Base-by-base conservation (phyloP, 2,888 invertebrate genomes). In the Phorcus lineatus region DNA sequence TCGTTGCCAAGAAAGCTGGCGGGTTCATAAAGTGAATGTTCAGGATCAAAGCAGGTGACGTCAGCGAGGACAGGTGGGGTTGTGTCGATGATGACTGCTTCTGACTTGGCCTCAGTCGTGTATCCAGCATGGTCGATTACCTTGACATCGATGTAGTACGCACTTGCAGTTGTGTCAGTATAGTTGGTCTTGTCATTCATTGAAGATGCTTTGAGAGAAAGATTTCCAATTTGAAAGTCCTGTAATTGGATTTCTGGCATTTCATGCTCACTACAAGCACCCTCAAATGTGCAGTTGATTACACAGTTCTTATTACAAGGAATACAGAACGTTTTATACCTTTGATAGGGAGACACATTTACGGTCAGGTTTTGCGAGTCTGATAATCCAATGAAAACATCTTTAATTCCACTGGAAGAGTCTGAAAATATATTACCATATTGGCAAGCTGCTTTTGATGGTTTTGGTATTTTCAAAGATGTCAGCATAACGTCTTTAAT, bases 1-100 rank as follows among this genome's bases (percentile, higher is more conserved):
- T 82, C 86, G n/a, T 86, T 85, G 4, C 88, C 88, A n/a, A 85
- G 80, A 31, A 81, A 84, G 0, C 74, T n/a, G 9, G 85, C 80
- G 0, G 86, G 86, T 78, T 86, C 86, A 70, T 88, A 87, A 47
- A 80, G 76, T 22, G 84, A 85, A 55, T 86, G 82, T 0, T 82
- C 78, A 7, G 89, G 89, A 70, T 88, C 86, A 11, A 86, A 70
- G 76, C 89, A 89, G 77, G 81, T 82, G 19, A 89, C 83, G 57
- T 84, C 87, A 2, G 83, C 81, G 57, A 84, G 80, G 9, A 36
- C 28, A 9, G 89, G 87, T 11, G 88, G 87, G 6, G 88, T 85
- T 0, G 81, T 78, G 78, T 89, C 89, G 9, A 88, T 78, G 74
- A 86, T 84, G 17, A 89, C 80, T 11, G 81, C 87, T 22, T 86